Evolutionary conservation across 2,888 invertebrate species (phyloP).

Genomic region (Oligia strigilis): DNA sequence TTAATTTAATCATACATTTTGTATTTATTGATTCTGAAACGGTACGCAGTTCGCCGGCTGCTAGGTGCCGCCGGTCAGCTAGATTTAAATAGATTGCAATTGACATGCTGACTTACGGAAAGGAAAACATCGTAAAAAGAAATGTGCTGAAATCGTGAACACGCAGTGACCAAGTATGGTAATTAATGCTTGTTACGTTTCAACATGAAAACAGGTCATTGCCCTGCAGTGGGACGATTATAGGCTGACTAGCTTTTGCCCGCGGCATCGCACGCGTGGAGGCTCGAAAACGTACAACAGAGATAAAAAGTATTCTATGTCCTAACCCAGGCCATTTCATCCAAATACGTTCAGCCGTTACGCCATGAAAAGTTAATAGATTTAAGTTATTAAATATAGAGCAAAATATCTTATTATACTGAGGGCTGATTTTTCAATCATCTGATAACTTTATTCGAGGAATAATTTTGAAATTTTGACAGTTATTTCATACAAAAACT

Average conservation of each 20-base stretch:
- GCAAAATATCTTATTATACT: too few species aligned
- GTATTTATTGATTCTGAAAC: too few species aligned
- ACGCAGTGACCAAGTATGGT: background rate
- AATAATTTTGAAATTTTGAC: too few species aligned
- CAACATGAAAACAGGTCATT: background rate
- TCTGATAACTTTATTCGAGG: too few species aligned
- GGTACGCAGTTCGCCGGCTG: too few species aligned
- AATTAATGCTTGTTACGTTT: background rate
- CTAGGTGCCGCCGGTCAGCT: too few species aligned
- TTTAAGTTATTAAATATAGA: too few species aligned
- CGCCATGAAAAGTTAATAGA: too few species aligned
- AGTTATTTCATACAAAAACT: too few species aligned
- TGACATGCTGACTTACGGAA: background rate
- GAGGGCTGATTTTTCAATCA: too few species aligned
- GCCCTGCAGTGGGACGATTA: background rate
- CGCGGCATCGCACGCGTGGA: background rate
- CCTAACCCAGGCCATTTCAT: background rate
- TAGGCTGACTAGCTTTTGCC: background rate
- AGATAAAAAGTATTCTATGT: background rate
- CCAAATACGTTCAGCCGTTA: background rate
- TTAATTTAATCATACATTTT: too few species aligned
- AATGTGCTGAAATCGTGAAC: background rate
- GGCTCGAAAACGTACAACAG: background rate
- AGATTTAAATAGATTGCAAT: background rate
- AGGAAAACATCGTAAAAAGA: background rate